phyloP scores from a whole-genome alignment of 2,888 invertebrate genomes.

The Aromia moschata region DNA sequence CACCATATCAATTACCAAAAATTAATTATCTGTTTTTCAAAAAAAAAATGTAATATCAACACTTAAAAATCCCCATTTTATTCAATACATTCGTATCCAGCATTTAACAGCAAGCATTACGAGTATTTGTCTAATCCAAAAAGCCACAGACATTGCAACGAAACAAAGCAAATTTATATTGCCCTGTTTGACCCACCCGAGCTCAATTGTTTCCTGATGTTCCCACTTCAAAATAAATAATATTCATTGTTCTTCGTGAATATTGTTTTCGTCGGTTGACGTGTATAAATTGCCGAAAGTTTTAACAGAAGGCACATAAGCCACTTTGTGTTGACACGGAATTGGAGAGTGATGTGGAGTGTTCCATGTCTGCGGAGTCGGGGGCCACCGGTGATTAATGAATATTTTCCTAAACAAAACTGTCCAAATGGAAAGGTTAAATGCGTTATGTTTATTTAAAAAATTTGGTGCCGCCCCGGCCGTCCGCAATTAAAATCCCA shows the following conservation, averaged over 20 bases:
- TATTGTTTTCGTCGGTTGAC: constrained; percentile 32
- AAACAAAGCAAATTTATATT: too few species aligned
- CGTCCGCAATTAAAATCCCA: too few species aligned
- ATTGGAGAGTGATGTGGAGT: constrained; percentile 27
- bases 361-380: constrained; percentile 10
- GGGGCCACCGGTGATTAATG: constrained; percentile 24
- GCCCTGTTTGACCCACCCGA: too few species aligned
- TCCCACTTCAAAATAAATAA: constrained; percentile 23
- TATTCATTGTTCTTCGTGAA: constrained; percentile 32
- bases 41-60: too few species aligned
- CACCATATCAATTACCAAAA: too few species aligned
- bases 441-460: constrained; percentile 5
- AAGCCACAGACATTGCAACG: too few species aligned
- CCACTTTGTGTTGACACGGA: constrained; percentile 40
- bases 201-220: constrained; percentile 1
- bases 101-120: too few species aligned
- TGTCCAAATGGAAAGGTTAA: constrained; percentile 23
- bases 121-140: too few species aligned
- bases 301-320: constrained; percentile 38
- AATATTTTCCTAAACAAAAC: constrained; percentile 25
- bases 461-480: too few species aligned
- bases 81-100: too few species aligned
- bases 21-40: too few species aligned
- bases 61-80: too few species aligned
- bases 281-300: constrained; percentile 39